Conservation (phyloP, 2,113 vertebrate genomes). For the Mormyrus iriodes region DNA sequence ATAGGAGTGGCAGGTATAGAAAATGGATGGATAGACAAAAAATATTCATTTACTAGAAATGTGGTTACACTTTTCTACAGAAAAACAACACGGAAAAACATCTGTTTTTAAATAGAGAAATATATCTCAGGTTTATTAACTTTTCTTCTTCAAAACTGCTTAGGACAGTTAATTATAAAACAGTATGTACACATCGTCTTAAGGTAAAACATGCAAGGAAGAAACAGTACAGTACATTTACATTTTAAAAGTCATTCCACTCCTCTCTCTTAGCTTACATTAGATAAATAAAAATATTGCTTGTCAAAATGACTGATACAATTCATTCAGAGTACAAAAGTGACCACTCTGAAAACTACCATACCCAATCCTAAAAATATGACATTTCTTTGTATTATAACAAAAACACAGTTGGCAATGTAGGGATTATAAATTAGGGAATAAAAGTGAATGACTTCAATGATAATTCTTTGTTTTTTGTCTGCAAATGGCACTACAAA, state of each 20-base stretch:
- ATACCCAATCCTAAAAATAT: neutral
- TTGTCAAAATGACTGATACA: conserved; percentile 21
- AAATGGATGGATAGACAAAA: neutral
- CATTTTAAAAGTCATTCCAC: conserved; percentile 26
- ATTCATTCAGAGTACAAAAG: conserved; percentile 18
- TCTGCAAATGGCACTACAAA: neutral
- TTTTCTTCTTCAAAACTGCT: conserved; percentile 33
- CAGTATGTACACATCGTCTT: conserved; percentile 50
- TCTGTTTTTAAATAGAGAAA: conserved; percentile 53
- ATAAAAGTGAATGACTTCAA: neutral
- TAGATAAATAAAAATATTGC: conserved; percentile 24
- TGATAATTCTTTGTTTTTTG: neutral
- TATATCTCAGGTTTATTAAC: conserved; percentile 57
- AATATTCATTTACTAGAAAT: neutral
- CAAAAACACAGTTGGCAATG: neutral
- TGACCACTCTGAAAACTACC: conserved; percentile 9
- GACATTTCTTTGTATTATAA: neutral
- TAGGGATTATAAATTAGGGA: neutral
- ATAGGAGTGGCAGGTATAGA: neutral
- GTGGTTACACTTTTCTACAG: neutral
- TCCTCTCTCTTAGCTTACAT: conserved; percentile 13
- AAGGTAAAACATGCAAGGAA: conserved; percentile 38
- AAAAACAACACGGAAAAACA: neutral
- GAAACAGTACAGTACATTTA: conserved; percentile 36
- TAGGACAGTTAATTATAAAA: conserved; percentile 49